Base-by-base conservation (phyloP, 2,888 invertebrate genomes). In the Drosophila multiciliata region DNA sequence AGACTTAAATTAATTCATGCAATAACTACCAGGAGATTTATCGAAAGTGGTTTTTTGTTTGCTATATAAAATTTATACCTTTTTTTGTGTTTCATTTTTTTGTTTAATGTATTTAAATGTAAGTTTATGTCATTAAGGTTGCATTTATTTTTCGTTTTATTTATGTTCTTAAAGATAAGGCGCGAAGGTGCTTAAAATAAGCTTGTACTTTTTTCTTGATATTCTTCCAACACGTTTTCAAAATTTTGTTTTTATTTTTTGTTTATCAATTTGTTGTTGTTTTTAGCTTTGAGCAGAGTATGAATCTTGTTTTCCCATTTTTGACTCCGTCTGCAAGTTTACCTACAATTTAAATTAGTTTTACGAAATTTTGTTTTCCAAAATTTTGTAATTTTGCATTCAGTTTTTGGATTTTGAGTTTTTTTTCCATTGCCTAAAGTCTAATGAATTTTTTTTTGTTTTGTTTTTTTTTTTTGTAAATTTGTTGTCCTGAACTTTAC, bases 101-200 rank as follows among this genome's bases (percentile, higher is more conserved):
- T 68, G 52, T 77, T 82, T 58, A 75, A 70, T 82, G 78, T 81
- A 74, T 85, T 79, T 83, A 82, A 84, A 91, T 91, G 83, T 89
- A 83, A 83, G 73, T 84, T 82, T 85, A 66, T 80, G 78, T 83
- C 82, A 75, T 82, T 69, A 73, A 75, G 71, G 80, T 73, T 85
- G 69, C 72, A 68, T 82, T 72, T 72, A 58, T 66, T 80, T 71
- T 81, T 76, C 67, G 69, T 78, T 78, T 79, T 84, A 87, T 92
- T 93, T 92, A 93, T 93, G 94, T 94, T 93, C 93, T 93, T 94
- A 94, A 94, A 94, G 95, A 95, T 95, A 95, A 95, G 95, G 95
- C 95, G 95, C 95, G 95, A 95, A 95, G 95, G 95, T 95, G 95
- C 95, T 95, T 92, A 94, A 95, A 95, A 94, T 94, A 95, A 95